These are phyloP conservation scores for Drosophila baimaii DNA, from an alignment of 1,140 invertebrate genomes.

Conservation along the genomic window DNA sequence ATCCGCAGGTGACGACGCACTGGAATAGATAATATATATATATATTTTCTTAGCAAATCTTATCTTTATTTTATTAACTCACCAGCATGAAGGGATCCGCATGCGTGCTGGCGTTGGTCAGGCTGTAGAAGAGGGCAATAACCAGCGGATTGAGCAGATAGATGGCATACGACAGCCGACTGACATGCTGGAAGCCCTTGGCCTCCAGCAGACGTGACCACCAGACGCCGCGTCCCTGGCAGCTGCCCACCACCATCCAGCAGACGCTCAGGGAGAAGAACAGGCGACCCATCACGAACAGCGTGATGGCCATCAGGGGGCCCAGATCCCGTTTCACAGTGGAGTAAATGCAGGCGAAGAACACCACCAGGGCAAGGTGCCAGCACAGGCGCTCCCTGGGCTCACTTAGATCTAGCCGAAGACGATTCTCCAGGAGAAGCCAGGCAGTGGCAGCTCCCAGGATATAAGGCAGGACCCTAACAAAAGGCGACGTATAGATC, in stretches of 20 bases:
- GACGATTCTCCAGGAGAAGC: slow-evolving; percentile 50
- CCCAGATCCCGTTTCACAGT: slow-evolving; percentile 74
- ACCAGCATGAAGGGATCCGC: slow-evolving; percentile 83
- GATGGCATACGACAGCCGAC: slow-evolving; percentile 81
- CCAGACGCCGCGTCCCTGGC: slow-evolving; percentile 67
- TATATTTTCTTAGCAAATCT: background rate
- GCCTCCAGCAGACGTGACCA: slow-evolving; percentile 81
- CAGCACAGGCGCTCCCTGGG: slow-evolving; percentile 64
- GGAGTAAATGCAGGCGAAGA: slow-evolving; percentile 80
- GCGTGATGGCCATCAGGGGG: slow-evolving; percentile 61
- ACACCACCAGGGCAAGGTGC: slow-evolving; percentile 71
- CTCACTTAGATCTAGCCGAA: slow-evolving; percentile 45
- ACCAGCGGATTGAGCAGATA: slow-evolving; percentile 82
- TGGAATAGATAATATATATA: slow-evolving; percentile 30
- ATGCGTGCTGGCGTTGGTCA: slow-evolving; percentile 74
- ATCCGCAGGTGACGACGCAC: slow-evolving; percentile 77
- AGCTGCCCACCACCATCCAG: slow-evolving; percentile 83
- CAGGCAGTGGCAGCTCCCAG: slow-evolving; percentile 75
- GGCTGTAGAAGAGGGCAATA: slow-evolving; percentile 74
- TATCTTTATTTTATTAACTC: slow-evolving; percentile 21
- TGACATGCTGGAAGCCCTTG: slow-evolving; percentile 81
- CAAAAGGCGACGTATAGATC: slow-evolving; percentile 82
- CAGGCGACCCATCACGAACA: slow-evolving; percentile 76
- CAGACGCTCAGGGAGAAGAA: slow-evolving; percentile 76
- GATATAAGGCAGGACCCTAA: slow-evolving; percentile 77